A percentile compares a stretch with the other conserved stretches of the same genome.
These are phyloP conservation scores for Cantharis nigra DNA, from an alignment of 2,888 invertebrate genomes.

Conservation along the genomic window DNA sequence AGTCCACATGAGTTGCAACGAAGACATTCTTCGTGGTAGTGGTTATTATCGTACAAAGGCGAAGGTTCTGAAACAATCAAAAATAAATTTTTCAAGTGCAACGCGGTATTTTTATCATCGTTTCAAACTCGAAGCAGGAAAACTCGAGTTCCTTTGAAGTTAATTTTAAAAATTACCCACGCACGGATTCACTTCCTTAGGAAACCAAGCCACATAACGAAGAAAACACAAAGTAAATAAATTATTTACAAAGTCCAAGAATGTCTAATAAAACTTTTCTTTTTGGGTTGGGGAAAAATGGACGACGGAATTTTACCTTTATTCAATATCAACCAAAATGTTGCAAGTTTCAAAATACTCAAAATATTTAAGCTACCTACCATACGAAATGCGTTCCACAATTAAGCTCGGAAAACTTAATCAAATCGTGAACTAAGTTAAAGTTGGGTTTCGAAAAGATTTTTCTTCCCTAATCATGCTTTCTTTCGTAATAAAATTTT, in stretches of 20 bases:
- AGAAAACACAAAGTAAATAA: neutral
- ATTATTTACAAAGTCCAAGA: neutral
- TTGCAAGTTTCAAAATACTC: neutral
- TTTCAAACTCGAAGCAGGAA: neutral
- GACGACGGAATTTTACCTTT: neutral
- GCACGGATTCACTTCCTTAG: neutral
- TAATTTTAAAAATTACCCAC: neutral
- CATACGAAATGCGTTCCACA: neutral
- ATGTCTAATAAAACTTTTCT: neutral
- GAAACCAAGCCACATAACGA: neutral
- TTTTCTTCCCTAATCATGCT: neutral
- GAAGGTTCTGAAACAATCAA: conserved; percentile 75
- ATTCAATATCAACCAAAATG: neutral
- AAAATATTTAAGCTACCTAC: neutral
- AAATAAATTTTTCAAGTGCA: neutral
- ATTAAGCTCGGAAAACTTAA: neutral
- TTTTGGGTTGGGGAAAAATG: neutral
- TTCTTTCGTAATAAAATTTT: neutral
- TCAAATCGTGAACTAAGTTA: neutral
- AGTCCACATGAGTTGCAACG: conserved; percentile 94
- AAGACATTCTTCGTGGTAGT: conserved; percentile 96
- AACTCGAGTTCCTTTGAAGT: neutral
- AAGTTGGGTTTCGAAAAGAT: neutral
- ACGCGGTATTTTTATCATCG: neutral
- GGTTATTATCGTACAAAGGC: conserved; percentile 91